phyloP scores from a whole-genome alignment of 2,113 vertebrate genomes.

The Tautogolabrus adspersus region DNA sequence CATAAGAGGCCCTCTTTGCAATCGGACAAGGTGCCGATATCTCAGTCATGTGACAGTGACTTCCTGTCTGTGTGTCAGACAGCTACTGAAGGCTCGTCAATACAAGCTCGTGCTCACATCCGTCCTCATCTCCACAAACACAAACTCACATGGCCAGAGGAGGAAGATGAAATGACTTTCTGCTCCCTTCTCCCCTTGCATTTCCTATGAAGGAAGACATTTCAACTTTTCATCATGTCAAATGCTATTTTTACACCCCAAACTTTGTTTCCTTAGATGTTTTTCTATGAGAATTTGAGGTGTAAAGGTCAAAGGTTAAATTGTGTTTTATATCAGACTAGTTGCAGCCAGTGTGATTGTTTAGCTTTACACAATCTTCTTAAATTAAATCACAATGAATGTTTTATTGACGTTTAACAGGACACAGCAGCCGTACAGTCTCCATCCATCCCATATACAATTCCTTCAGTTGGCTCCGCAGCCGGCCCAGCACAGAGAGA shows the following conservation, averaged over 20 bases:
- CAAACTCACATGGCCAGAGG: slow-evolving; percentile 42
- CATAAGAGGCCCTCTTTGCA: slow-evolving; percentile 75
- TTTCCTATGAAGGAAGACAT: neutral
- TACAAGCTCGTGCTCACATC: slow-evolving; percentile 74
- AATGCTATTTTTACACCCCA: neutral
- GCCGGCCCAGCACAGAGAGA: neutral
- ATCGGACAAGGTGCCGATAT: slow-evolving; percentile 84
- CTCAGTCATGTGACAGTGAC: slow-evolving; percentile 83
- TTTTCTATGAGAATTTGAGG: neutral
- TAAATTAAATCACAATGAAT: neutral
- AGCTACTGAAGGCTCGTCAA: slow-evolving; percentile 80
- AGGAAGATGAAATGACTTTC: slow-evolving; percentile 10
- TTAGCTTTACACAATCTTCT: neutral
- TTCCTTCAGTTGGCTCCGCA: neutral
- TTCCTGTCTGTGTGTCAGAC: slow-evolving; percentile 79
- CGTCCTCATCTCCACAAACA: slow-evolving; percentile 72
- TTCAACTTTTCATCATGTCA: neutral
- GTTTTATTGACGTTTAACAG: neutral
- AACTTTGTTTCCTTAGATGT: neutral
- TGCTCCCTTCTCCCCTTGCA: neutral
- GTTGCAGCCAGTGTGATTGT: neutral
- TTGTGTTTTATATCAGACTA: neutral
- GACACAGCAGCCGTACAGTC: neutral
- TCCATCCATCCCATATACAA: slow-evolving; percentile 6
- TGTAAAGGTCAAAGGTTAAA: neutral